These are phyloP conservation scores for Dryocosmus kuriphilus DNA, from an alignment of 2,888 invertebrate genomes.

Conservation along the genomic window DNA sequence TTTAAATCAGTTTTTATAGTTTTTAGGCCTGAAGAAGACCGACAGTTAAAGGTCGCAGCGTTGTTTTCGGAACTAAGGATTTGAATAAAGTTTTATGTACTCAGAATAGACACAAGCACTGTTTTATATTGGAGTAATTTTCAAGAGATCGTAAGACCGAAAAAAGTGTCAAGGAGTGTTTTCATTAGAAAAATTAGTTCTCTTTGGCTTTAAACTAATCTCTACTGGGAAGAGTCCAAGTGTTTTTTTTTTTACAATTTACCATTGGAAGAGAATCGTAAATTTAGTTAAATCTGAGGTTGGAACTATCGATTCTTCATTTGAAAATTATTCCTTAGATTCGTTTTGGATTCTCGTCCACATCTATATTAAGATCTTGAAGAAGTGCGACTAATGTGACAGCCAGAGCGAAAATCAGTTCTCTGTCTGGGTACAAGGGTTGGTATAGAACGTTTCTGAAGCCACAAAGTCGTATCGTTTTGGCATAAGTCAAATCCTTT, in stretches of 20 bases:
- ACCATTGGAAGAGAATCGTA: neutral
- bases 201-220: too few relatives aligned
- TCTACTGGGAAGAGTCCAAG: neutral
- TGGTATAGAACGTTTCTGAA: constrained; percentile 66
- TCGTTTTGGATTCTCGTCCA: constrained; percentile 69
- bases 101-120: too few relatives aligned
- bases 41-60: too few relatives aligned
- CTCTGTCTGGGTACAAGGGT: constrained; percentile 57
- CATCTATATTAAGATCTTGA: constrained; percentile 72
- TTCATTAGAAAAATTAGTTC: too few relatives aligned
- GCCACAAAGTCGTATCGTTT: constrained; percentile 76
- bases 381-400: neutral
- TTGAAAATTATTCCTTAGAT: neutral
- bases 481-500: constrained; percentile 76
- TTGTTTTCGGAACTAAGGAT: too few relatives aligned
- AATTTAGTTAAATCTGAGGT: neutral
- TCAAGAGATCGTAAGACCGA: too few relatives aligned
- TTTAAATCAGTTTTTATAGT: too few relatives aligned
- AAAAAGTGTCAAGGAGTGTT: too few relatives aligned
- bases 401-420: constrained; percentile 39
- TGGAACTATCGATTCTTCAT: neutral
- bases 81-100: too few relatives aligned
- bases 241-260: neutral
- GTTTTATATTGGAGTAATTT: too few relatives aligned
- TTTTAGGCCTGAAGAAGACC: too few relatives aligned